Base-by-base conservation (phyloP, 1,140 invertebrate species). In the Drosophila yakuba region DNA sequence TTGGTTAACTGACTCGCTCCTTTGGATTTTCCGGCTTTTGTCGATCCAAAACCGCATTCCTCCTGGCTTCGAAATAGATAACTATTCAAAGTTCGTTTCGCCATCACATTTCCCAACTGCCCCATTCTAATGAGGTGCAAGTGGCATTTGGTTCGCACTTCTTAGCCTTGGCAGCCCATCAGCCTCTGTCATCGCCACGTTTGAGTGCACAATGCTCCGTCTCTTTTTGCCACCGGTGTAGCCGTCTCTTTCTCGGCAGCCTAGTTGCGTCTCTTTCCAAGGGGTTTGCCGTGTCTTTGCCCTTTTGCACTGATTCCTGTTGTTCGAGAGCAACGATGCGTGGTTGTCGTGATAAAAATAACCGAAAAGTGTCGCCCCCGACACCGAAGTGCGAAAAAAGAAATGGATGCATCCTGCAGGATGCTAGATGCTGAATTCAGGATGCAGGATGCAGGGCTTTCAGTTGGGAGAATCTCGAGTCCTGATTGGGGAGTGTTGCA, bases 251-350 rank as follows among this genome's bases (percentile, higher is more conserved):
- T 44, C 15, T 10, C 7, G 8, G 3, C 23, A 10, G 3, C 20
- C 20, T 17, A 10, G 20, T 32, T 10, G 17, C 15, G 28, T 23
- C 69, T 63, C 76, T 64, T 44, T 44, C 35, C 6, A 10, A 10
- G 2, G 14, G 11, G 12, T 8, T 44, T 23, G 57, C 35, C 23
- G 62, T 35, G 44, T 61, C 59, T 32, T 38, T 39, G 63, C 45
- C 64, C 59, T 51, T 71, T 75, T 83, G 80, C 82, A 78, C 71
- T 82, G 64, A 68, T 77, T 64, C 54, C 83, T 88, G 85, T 86
- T 86, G 83, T 86, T 88, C 74, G 78, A 79, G 75, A 62, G 59
- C 83, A 88, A 69, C 83, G 83, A 86, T 83, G 83, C 83, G 83
- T 86, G 83, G 75, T 72, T 76, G 66, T 63, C 69, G 75, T 83